phyloP scores from a whole-genome alignment of 2,113 vertebrate species.

The Micronisus gabar region DNA sequence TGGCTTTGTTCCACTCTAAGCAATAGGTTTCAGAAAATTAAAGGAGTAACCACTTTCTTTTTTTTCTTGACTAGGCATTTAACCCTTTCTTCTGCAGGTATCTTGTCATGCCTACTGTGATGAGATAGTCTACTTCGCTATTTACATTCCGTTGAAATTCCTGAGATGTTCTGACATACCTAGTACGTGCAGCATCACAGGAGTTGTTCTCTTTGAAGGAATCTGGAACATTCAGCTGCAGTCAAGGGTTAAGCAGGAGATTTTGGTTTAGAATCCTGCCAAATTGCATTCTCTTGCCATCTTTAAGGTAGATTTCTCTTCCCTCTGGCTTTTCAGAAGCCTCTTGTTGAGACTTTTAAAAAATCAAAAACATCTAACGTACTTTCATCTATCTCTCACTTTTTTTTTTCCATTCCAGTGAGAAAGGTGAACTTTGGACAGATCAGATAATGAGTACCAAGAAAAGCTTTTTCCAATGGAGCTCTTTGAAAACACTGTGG shows the following conservation, averaged over 20 bases:
- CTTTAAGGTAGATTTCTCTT: slow-evolving; percentile 6
- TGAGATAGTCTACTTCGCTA: neutral
- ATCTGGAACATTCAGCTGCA: slow-evolving; percentile 10
- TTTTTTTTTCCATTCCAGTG: neutral
- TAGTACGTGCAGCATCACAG: neutral
- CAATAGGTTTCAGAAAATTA: neutral
- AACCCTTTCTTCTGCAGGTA: neutral
- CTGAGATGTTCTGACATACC: neutral
- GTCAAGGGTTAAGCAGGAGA: neutral
- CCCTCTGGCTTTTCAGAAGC: slow-evolving; percentile 24
- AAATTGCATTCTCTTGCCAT: neutral
- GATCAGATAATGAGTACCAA: slow-evolving; percentile 36
- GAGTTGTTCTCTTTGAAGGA: neutral
- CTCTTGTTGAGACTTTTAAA: slow-evolving; percentile 29
- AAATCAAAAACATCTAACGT: slow-evolving; percentile 20
- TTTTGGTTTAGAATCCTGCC: neutral
- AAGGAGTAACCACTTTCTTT: neutral
- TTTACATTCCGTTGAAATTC: neutral
- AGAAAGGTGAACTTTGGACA: slow-evolving; percentile 36
- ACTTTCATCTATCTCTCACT: slow-evolving; percentile 35
- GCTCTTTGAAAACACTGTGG: slow-evolving; percentile 28
- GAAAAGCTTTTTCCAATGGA: neutral
- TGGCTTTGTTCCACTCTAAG: neutral
- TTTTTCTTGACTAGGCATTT: neutral
- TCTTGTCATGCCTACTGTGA: neutral